phyloP scores from a whole-genome alignment of 2,888 invertebrate species.

The Caenorhabditis doughertyi region DNA sequence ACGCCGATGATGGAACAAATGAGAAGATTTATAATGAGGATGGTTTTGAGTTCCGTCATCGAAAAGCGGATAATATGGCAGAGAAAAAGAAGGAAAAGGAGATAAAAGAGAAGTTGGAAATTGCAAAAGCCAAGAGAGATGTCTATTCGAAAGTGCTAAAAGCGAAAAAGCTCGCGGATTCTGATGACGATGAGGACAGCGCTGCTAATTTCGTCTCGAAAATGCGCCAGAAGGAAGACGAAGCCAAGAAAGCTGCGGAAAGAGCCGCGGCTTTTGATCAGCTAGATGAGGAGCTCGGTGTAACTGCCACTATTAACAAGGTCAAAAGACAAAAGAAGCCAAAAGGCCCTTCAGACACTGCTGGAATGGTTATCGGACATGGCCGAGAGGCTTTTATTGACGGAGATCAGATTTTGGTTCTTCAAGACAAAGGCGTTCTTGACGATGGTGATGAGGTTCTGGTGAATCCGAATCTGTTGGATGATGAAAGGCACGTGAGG shows the following conservation, averaged over 20 bases:
- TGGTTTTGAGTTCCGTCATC: conserved; percentile 84
- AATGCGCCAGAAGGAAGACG: conserved; percentile 88
- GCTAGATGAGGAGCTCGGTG: conserved; percentile 95
- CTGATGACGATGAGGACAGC: conserved; percentile 72
- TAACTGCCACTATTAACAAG: conserved; percentile 90
- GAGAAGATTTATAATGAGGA: conserved; percentile 84
- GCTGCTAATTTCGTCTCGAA: conserved; percentile 89
- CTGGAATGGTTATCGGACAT: conserved; percentile 92
- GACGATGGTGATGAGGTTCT: conserved; percentile 92
- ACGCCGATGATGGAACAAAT: conserved; percentile 82
- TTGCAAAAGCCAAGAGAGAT: conserved; percentile 89
- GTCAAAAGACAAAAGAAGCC: conserved; percentile 85
- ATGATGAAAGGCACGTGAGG: conserved; percentile 84
- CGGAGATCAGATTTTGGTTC: conserved; percentile 90
- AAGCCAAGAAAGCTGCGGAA: conserved; percentile 91
- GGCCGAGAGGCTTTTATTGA: conserved; percentile 83
- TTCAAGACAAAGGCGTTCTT: conserved; percentile 92
- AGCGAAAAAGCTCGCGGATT: conserved; percentile 76
- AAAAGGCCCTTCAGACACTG: conserved; percentile 63
- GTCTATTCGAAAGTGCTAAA: conserved; percentile 86
- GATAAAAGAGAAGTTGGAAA: conserved; percentile 88
- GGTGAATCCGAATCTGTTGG: conserved; percentile 86
- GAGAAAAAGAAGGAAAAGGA: conserved; percentile 89
- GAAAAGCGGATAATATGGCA: conserved; percentile 84
- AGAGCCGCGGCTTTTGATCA: conserved; percentile 94